A percentile compares a stretch with the other conserved stretches of the same genome.
Evolutionary conservation across 1,140 invertebrate genomes (phyloP).

Genomic region (Lepidurus packardi): DNA sequence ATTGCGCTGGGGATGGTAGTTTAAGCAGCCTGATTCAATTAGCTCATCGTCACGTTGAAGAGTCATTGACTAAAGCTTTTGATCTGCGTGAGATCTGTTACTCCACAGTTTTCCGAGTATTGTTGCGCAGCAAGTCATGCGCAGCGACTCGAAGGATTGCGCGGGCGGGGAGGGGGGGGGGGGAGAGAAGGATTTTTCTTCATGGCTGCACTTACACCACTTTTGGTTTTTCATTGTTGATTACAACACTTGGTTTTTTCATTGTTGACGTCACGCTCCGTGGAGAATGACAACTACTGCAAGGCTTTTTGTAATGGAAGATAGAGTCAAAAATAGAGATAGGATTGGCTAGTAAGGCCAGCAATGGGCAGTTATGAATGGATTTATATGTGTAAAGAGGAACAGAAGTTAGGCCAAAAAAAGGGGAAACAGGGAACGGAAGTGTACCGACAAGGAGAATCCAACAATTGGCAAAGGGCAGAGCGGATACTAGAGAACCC

Average conservation of each 20-base stretch:
- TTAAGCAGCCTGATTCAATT: neutral
- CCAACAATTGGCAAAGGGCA: neutral
- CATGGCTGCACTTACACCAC: neutral
- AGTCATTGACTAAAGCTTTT: neutral
- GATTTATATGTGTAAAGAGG: neutral
- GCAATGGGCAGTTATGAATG: neutral
- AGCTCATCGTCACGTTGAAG: neutral
- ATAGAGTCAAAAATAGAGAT: neutral
- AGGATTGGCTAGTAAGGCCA: neutral
- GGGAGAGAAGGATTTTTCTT: neutral
- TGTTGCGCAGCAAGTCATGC: neutral
- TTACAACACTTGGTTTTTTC: neutral
- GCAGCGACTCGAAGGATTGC: neutral
- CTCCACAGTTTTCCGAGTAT: neutral
- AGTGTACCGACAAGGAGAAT: neutral
- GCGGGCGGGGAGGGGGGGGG: too few species aligned
- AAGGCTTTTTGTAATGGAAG: neutral
- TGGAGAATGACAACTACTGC: neutral
- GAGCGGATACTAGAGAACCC: neutral
- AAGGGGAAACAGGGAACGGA: neutral
- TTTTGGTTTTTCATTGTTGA: neutral
- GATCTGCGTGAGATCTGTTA: neutral
- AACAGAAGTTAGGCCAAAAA: neutral
- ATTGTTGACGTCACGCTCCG: constrained; percentile 13
- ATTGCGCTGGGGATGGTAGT: too few species aligned